Evolutionary conservation across 2,797 vertebrate genomes (phyloP), one percentile per base, ranked within the genome.

Genomic region (Anabacerthia variegaticeps): DNA sequence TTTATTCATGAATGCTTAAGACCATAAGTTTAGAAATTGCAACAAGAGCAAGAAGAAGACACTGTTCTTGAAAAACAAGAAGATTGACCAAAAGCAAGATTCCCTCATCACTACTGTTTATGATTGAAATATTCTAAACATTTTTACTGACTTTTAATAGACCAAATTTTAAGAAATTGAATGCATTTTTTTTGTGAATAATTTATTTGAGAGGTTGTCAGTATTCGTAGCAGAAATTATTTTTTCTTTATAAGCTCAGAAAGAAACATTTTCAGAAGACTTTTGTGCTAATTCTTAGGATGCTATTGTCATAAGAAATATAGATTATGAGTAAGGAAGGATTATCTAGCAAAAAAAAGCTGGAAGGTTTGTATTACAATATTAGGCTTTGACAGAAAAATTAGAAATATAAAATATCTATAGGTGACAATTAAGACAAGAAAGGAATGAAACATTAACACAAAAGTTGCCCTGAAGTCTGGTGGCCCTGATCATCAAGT

Each of bases 1-100:
- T 90, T 87, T 91, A 69, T 93, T 85, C 19, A 37, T 52, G 58
- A 88, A 46, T 89, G 12, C 28, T 81, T 43, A 69, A 74, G 51
- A 87, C 8, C 16, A n/a, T 44, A 78, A 51, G 30, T 51, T 58
- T 65, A 32, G 82, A 91, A 90, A 76, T 24, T 17, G 73, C 26
- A 73, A 41, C 3, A 65, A 23, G 11, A 68, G 7, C 18, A 89
- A 56, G n/a, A 91, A 61, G 37, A 36, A 55, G 27, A 36, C 3
- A 61, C 46, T 61, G 9, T 11, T 81, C 21, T 69, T 52, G 39
- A 28, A 93, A 68, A 92, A 67, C 9, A 61, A 14, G 12, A 88
- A 72, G 7, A 26, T 1, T 22, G 7, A 56, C 15, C 23, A 72
- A 89, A 79, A 7, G 36, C 43, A 84, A 52, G 52, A 27, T 8